Evolutionary conservation across 2,797 vertebrate species (phyloP), one percentile per base, ranked within the genome.

Genomic region (Pampus argenteus): DNA sequence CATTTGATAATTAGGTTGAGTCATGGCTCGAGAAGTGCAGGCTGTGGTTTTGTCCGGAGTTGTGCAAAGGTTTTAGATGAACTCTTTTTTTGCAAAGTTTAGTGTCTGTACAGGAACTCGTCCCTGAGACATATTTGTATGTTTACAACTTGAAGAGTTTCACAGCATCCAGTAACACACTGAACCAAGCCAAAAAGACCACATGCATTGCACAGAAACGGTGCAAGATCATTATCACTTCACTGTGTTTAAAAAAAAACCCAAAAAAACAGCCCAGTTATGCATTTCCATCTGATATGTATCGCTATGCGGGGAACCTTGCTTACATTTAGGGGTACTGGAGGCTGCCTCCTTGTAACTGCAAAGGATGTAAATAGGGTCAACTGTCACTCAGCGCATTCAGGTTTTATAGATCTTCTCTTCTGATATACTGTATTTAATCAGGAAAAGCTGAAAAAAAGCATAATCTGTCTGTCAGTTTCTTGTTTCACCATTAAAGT

Each of bases 211-310:
- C 78, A 77, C 69, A 72, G 44, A 75, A 31, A 51, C 0, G 14
- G 77, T 87, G 89, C 67, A 81, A 90, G 81, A 86, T 90, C 73
- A 48, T 90, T 90, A 87, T 81, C 82, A 36, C 78, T 0, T 84
- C 82, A 64, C 56, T 8, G 48, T 45, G 45, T 50, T 1, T 31
- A 51, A 17, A 50, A 26, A 26, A 29, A 40, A 44, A 23, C n/a
- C 42, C 6, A 36, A 51, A 25, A 58, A 18, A 22, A 7, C 1
- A 5, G n/a, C 23, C 29, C 25, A 49, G 29, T 17, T 63, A 34
- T 79, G 68, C 20, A 34, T 68, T 76, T 68, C 26, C 20, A 1
- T 55, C 74, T 3, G 17, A 54, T 6, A 45, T 47, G 28, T 64
- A 14, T 51, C 9, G 11, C 14, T 60, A 26, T 40, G 42, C 22